A percentile compares a stretch with the other conserved stretches of the same genome.
phyloP scores from a whole-genome alignment of 2,888 invertebrate genomes.

The Frankliniella intonsa region DNA sequence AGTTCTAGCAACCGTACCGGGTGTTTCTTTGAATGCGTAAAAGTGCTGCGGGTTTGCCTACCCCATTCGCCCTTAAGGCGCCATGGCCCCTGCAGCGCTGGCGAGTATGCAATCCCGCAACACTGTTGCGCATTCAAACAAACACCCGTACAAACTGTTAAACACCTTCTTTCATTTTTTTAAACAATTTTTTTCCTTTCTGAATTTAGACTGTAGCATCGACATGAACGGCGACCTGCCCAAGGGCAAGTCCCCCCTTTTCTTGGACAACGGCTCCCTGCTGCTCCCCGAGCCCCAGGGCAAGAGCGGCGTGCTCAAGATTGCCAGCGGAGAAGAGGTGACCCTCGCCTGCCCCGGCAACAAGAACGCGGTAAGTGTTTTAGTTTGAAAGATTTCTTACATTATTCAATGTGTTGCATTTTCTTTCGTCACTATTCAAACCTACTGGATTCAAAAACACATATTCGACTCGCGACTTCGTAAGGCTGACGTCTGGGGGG shows the following conservation, averaged over 20 bases:
- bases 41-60: too few species aligned
- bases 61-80: too few species aligned
- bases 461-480: too few species aligned
- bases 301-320: neutral
- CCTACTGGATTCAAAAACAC: too few species aligned
- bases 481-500: too few species aligned
- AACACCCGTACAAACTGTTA: too few species aligned
- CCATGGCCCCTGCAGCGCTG: too few species aligned
- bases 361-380: neutral
- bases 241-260: neutral
- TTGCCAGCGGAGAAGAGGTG: neutral
- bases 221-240: conserved; percentile 2
- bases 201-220: neutral
- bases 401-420: neutral
- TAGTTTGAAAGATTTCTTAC: neutral
- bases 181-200: too few species aligned
- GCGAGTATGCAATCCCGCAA: too few species aligned
- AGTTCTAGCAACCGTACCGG: neutral
- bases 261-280: neutral
- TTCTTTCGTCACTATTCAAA: neutral
- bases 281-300: conserved; percentile 6
- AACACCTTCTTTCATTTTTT: too few species aligned
- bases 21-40: too few species aligned
- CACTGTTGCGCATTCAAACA: too few species aligned
- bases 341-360: conserved; percentile 14